These are phyloP conservation scores for Myopa testacea DNA, from an alignment of 2,888 invertebrate genomes.

Conservation along the genomic window DNA sequence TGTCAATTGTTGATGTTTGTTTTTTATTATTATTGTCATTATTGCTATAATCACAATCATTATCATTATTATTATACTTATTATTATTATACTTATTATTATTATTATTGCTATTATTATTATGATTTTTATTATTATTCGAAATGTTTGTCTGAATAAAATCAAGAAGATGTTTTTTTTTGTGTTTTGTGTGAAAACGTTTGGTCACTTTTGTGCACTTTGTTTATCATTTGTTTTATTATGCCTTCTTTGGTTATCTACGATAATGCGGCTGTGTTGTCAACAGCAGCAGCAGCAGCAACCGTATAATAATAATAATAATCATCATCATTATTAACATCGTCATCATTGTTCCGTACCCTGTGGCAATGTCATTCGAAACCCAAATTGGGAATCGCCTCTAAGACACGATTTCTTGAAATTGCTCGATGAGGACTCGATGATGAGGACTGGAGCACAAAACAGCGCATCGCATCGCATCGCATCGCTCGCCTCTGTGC, in stretches of 20 bases:
- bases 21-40: no score
- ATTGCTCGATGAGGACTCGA: slow-evolving; percentile 19
- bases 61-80: no score
- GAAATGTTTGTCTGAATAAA: no score
- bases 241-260: slow-evolving; percentile 37
- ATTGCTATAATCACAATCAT: no score
- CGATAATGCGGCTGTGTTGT: slow-evolving; percentile 26
- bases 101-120: no score
- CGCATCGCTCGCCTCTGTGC: not conserved
- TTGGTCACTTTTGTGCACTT: not conserved
- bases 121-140: no score
- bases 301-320: not conserved
- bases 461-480: not conserved
- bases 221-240: slow-evolving; percentile 38
- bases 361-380: slow-evolving; percentile 37
- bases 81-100: no score
- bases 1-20: no score
- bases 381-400: slow-evolving; percentile 39
- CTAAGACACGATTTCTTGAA: slow-evolving; percentile 37
- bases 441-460: not conserved
- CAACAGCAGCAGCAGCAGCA: slow-evolving; percentile 13
- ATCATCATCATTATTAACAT: not conserved
- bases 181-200: not conserved
- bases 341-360: not conserved
- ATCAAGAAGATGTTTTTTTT: not conserved